Evolutionary conservation across 2,113 vertebrate genomes (phyloP).

Genomic region (Zosterops hypoxanthus): DNA sequence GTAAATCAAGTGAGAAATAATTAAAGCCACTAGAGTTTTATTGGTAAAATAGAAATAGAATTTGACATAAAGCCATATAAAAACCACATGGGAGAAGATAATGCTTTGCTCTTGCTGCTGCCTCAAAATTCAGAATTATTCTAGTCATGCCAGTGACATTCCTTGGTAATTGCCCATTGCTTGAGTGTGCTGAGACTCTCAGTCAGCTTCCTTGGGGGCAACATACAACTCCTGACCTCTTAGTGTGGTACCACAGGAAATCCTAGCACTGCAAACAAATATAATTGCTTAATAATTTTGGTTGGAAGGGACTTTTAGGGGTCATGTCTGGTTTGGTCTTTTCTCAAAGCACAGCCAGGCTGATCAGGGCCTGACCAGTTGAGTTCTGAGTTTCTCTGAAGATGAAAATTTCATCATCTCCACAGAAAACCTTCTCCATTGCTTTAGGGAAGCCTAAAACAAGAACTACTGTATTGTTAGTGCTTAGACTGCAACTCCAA

Average conservation of each 20-base stretch:
- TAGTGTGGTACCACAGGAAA: neutral
- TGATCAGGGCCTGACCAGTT: neutral
- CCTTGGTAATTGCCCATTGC: neutral
- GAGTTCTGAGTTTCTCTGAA: neutral
- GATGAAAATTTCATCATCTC: neutral
- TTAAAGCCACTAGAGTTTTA: neutral
- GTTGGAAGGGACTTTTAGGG: neutral
- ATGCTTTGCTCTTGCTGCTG: neutral
- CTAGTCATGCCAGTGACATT: neutral
- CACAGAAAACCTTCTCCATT: neutral
- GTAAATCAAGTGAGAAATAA: neutral
- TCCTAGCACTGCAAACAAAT: neutral
- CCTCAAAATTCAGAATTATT: neutral
- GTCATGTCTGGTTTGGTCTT: neutral
- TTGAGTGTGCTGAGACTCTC: neutral
- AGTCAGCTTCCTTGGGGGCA: neutral
- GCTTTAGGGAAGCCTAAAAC: neutral
- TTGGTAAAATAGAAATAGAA: neutral
- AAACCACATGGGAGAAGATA: neutral
- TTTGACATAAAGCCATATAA: neutral
- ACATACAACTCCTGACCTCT: neutral
- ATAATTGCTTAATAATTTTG: neutral
- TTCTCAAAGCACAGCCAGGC: neutral
- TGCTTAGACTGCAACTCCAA: neutral
- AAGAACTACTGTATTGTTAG: neutral